Conservation (phyloP, 2,888 invertebrate species). For the Pyrocoelia pectoralis region DNA sequence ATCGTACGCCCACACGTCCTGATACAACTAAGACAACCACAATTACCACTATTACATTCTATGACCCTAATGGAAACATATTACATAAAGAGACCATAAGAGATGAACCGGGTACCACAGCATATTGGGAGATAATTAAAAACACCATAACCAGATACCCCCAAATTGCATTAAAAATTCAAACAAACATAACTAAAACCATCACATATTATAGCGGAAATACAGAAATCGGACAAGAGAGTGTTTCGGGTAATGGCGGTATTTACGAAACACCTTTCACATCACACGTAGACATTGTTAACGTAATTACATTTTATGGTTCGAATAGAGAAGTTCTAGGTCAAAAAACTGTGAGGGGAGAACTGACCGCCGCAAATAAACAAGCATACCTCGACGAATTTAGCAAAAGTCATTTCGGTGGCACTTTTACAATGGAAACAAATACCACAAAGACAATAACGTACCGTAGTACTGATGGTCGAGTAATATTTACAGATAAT, state of each 20-base stretch:
- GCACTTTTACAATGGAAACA: slow-evolving; percentile 20
- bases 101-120: slow-evolving; percentile 13
- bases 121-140: slow-evolving; percentile 22
- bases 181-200: slow-evolving; percentile 20
- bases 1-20: slow-evolving; percentile 1
- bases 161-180: slow-evolving; percentile 14
- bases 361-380: slow-evolving; percentile 8
- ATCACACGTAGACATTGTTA: slow-evolving; percentile 11
- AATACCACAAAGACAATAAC: slow-evolving; percentile 20
- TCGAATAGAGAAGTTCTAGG: slow-evolving; percentile 4
- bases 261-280: slow-evolving; percentile 13
- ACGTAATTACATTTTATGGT: slow-evolving; percentile 18
- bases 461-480: slow-evolving; percentile 15
- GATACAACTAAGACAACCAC: slow-evolving; percentile 8
- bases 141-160: not conserved
- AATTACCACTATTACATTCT: slow-evolving; percentile 14
- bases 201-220: slow-evolving; percentile 21
- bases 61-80: not conserved
- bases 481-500: slow-evolving; percentile 12
- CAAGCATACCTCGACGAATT: slow-evolving; percentile 1
- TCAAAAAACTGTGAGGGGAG: slow-evolving; percentile 17
- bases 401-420: not conserved
- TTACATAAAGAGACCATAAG: slow-evolving; percentile 16
- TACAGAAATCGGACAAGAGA: slow-evolving; percentile 12
- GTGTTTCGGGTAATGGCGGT: slow-evolving; percentile 1